Evolutionary conservation across 2,888 invertebrate species (phyloP).

Genomic region (Folsomia manolachei): DNA sequence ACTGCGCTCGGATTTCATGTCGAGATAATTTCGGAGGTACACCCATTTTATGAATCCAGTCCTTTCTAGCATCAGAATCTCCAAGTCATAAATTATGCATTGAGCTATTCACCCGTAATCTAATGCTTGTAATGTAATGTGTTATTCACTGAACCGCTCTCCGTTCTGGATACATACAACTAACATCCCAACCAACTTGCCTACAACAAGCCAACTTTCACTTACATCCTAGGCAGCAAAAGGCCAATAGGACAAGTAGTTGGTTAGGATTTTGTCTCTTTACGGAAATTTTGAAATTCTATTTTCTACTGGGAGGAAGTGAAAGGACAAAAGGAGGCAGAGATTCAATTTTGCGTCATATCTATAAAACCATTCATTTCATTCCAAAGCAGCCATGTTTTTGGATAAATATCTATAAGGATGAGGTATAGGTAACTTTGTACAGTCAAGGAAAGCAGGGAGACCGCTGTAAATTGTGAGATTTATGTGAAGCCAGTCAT

Average conservation of each 20-base stretch:
- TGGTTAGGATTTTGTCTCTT: neutral
- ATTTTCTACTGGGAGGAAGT: neutral
- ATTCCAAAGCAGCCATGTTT: neutral
- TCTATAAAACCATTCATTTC: neutral
- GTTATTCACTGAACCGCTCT: too few species aligned
- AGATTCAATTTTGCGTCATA: neutral
- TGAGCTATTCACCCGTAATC: neutral
- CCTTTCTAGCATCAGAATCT: too few species aligned
- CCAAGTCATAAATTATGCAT: neutral
- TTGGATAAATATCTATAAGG: neutral
- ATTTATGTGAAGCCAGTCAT: neutral
- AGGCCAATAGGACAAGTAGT: neutral
- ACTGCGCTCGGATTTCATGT: neutral
- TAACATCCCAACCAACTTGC: neutral
- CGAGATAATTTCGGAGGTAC: neutral
- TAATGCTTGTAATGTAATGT: neutral
- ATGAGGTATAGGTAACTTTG: neutral
- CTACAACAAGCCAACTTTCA: neutral
- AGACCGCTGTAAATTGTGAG: neutral
- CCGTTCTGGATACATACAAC: neutral
- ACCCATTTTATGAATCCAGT: neutral
- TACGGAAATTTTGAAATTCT: neutral
- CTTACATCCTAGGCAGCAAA: neutral
- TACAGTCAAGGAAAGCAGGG: too few species aligned
- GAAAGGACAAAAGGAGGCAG: neutral